Conservation (phyloP, 1,140 invertebrate species). For the Centruroides sculpturatus region DNA sequence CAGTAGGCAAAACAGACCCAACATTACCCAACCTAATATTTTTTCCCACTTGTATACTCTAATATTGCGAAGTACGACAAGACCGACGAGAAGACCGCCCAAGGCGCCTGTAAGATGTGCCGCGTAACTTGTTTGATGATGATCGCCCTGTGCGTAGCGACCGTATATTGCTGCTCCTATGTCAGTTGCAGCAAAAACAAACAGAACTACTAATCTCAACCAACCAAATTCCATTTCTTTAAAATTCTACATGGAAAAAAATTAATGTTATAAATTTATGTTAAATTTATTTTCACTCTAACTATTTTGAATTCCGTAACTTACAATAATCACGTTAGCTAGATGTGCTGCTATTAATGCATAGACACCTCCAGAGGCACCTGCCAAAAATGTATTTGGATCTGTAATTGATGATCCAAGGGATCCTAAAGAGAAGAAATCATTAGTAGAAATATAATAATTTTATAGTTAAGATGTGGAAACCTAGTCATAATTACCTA, state of each 20-base stretch:
- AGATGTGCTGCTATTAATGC: conserved; percentile 88
- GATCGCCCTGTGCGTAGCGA: conserved; percentile 46
- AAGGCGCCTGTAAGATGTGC: conserved; percentile 77
- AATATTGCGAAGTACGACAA: conserved; percentile 76
- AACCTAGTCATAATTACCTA: too few relatives aligned
- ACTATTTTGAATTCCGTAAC: too few relatives aligned
- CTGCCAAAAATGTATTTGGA: conserved; percentile 70
- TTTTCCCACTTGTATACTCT: conserved; percentile 72
- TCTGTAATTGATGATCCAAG: conserved; percentile 72
- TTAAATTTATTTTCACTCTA: too few relatives aligned
- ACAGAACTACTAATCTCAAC: conserved; percentile 57
- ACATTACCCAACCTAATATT: conserved; percentile 61
- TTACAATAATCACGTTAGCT: conserved; percentile 85
- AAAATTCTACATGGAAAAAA: conserved; percentile 55
- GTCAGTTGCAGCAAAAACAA: conserved; percentile 55
- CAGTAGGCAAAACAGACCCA: conserved; percentile 55
- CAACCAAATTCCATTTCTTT: conserved; percentile 77
- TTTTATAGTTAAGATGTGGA: too few relatives aligned
- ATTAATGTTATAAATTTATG: too few relatives aligned
- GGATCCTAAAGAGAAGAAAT: conserved; percentile 27
- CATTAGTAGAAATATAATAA: too few relatives aligned
- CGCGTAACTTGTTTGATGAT: conserved; percentile 53
- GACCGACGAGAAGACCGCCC: conserved; percentile 82
- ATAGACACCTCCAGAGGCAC: conserved; percentile 92
- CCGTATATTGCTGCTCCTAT: conserved; percentile 65